phyloP scores from a whole-genome alignment of 2,797 vertebrate genomes.

The Smutsia temminckii region DNA sequence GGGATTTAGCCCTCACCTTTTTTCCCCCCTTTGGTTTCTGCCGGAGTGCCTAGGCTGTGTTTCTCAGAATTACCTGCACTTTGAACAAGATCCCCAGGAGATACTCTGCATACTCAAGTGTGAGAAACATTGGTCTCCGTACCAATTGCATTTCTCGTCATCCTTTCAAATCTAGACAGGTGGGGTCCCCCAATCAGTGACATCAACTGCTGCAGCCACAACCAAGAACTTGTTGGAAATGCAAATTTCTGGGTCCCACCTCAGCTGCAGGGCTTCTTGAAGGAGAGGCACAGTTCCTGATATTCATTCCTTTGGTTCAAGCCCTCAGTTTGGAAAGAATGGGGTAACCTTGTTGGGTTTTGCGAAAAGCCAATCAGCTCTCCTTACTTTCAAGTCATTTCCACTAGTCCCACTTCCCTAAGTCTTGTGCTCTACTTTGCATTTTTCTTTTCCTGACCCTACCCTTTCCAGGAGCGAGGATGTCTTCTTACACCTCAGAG shows the following conservation, averaged over 20 bases:
- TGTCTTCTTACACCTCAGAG: constrained; percentile 24
- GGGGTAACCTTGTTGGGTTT: background rate
- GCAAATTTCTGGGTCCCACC: background rate
- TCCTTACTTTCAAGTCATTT: background rate
- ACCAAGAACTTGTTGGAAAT: background rate
- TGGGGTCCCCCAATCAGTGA: background rate
- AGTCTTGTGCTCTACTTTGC: background rate
- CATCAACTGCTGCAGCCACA: background rate
- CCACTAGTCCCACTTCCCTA: background rate
- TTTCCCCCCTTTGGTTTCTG: background rate
- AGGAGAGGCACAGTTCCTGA: background rate
- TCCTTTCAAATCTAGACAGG: background rate
- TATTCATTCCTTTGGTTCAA: background rate
- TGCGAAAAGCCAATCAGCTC: background rate
- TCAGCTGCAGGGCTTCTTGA: background rate
- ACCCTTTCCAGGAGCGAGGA: constrained; percentile 37
- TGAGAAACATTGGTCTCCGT: background rate
- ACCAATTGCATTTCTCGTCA: background rate
- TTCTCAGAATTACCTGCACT: background rate
- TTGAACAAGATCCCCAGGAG: background rate
- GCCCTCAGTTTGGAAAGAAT: background rate
- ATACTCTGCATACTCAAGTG: background rate
- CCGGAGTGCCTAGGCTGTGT: background rate
- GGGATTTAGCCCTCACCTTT: background rate
- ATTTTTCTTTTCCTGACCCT: constrained; percentile 5